Conservation (phyloP, 2,113 vertebrate species). For the Oncorhynchus nerka region DNA sequence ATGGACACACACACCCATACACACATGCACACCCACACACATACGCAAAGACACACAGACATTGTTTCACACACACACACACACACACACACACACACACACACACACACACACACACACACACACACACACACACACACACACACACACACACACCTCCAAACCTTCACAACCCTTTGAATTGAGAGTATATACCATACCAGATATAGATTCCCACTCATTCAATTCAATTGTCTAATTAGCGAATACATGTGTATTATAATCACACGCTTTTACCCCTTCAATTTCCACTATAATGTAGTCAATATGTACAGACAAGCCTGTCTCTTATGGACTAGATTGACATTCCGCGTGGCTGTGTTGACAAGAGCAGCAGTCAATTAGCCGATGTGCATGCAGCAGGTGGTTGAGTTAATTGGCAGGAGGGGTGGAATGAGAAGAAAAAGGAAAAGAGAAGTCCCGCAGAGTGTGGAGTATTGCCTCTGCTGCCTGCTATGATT, state of each 20-base stretch:
- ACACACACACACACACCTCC: not conserved
- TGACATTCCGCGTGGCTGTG: not conserved
- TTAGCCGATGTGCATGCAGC: not conserved
- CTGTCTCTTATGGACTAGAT: not conserved
- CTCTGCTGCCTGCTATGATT: not conserved
- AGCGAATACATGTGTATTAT: not conserved
- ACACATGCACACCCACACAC: not conserved
- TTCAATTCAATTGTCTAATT: not conserved
- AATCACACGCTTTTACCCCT: not conserved
- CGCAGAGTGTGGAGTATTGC: not conserved
- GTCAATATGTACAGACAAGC: not conserved
- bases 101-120: not conserved
- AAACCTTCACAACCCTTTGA: not conserved
- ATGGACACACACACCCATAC: not conserved
- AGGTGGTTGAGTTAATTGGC: constrained; percentile 1
- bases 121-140: not conserved
- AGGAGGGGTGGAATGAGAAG: not conserved
- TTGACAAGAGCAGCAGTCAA: not conserved
- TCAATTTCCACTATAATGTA: not conserved
- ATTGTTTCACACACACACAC: not conserved
- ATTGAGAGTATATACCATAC: not conserved
- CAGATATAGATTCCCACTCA: not conserved
- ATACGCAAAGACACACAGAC: too few species aligned
- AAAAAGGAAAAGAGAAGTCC: not conserved
- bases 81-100: not conserved